phyloP scores from a whole-genome alignment of 1,140 invertebrate species.

The Heliothis virescens region DNA sequence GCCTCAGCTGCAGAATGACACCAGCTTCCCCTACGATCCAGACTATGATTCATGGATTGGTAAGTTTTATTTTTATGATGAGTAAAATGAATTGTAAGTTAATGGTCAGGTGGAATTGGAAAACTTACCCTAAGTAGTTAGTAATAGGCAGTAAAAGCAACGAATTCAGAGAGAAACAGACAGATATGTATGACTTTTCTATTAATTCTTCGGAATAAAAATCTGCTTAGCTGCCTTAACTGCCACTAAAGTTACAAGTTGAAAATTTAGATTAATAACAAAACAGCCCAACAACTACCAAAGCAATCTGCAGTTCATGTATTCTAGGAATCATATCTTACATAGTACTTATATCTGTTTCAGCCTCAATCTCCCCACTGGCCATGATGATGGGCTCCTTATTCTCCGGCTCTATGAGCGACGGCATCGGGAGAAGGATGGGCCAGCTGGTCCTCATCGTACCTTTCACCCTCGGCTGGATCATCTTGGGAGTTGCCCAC shows the following conservation, averaged over 20 bases:
- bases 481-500: conserved; percentile 34
- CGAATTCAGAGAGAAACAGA: too few relatives aligned
- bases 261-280: too few relatives aligned
- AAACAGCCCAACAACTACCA: too few relatives aligned
- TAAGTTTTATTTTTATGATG: conserved; percentile 11
- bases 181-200: too few relatives aligned
- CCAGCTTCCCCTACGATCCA: conserved; percentile 36
- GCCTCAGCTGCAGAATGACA: conserved; percentile 46
- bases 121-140: too few relatives aligned
- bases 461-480: conserved; percentile 47
- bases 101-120: too few relatives aligned
- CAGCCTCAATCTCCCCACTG: conserved; percentile 48
- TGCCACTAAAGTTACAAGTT: too few relatives aligned
- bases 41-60: conserved; percentile 56
- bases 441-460: conserved; percentile 41
- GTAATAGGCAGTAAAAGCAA: too few relatives aligned
- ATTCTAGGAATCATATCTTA: background rate
- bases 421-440: conserved; percentile 39
- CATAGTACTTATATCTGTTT: conserved; percentile 3
- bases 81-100: too few relatives aligned
- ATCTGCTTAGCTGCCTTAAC: too few relatives aligned
- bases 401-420: conserved; percentile 40
- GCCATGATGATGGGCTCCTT: conserved; percentile 48
- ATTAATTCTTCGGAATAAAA: too few relatives aligned
- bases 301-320: background rate